A percentile compares a stretch with the other conserved stretches of the same genome.
Evolutionary conservation across 2,113 vertebrate genomes (phyloP).

Genomic region (Chroicocephalus ridibundus): DNA sequence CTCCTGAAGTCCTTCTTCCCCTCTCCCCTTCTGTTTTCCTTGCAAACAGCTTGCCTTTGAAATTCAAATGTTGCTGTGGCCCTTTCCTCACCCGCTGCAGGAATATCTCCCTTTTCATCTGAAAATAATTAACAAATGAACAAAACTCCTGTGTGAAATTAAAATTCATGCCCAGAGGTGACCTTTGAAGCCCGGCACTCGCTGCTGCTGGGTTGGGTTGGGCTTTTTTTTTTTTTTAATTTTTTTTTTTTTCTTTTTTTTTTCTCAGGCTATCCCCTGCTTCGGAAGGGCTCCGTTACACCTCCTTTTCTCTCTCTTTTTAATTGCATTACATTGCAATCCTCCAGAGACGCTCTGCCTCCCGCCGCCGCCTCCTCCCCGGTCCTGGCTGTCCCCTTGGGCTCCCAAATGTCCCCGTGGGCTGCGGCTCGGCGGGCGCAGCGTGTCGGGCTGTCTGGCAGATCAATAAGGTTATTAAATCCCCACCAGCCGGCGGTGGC

Average conservation of each 20-base stretch:
- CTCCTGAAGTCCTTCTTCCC: not conserved
- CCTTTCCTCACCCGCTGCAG: not conserved
- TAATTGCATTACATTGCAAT: not conserved
- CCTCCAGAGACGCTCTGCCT: not conserved
- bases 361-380: rapidly evolving
- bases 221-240: not conserved
- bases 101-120: slow-evolving; percentile 66
- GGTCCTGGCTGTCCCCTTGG: rapidly evolving
- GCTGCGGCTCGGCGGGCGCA: not conserved
- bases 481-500: not conserved
- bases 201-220: not conserved
- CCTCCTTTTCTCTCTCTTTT: not conserved
- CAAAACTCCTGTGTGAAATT: slow-evolving; percentile 48
- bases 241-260: rapidly evolving
- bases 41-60: slow-evolving; percentile 69
- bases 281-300: not conserved
- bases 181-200: slow-evolving; percentile 33
- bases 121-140: slow-evolving; percentile 65
- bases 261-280: not conserved
- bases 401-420: not conserved
- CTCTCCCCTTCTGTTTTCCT: slow-evolving; percentile 26
- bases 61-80: slow-evolving; percentile 68
- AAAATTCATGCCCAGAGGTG: slow-evolving; percentile 72
- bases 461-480: not conserved
- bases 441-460: not conserved